These are phyloP conservation scores for Anarhynchus alexandrinus DNA, from an alignment of 2,113 vertebrate genomes.

Conservation along the genomic window DNA sequence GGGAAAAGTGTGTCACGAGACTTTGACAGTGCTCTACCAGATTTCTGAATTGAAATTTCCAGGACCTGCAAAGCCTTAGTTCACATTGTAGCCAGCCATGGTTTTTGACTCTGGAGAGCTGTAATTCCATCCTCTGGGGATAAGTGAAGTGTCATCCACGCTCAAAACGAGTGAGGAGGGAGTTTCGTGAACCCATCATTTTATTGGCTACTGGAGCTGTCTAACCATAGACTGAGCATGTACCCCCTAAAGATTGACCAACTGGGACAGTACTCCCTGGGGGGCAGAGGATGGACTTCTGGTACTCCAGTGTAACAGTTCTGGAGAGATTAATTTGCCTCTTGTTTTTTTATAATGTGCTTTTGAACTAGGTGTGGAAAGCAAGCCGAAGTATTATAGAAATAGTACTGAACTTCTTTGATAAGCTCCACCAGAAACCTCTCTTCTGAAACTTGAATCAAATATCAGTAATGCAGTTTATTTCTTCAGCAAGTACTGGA, in stretches of 20 bases:
- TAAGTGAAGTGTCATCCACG: not conserved
- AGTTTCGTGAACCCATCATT: not conserved
- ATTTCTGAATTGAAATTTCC: not conserved
- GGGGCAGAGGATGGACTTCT: not conserved
- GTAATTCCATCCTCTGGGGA: not conserved
- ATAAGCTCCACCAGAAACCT: not conserved
- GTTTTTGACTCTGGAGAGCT: not conserved
- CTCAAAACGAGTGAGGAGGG: not conserved
- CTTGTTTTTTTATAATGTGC: not conserved
- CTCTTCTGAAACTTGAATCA: not conserved
- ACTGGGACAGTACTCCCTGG: rapidly evolving
- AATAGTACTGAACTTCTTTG: not conserved
- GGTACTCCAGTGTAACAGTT: not conserved
- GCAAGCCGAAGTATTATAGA: not conserved
- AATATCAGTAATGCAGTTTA: not conserved
- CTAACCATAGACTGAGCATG: not conserved
- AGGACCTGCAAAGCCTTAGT: not conserved
- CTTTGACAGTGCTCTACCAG: not conserved
- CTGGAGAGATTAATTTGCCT: not conserved
- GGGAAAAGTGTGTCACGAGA: not conserved
- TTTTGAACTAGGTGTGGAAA: not conserved
- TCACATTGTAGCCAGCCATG: not conserved
- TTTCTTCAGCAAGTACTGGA: not conserved
- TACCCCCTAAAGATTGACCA: not conserved
- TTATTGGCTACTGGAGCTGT: not conserved